These are phyloP conservation scores for Oscarella lobularis DNA, from an alignment of 37 sponge, comb jelly and placozoan species.

Conservation along the genomic window DNA sequence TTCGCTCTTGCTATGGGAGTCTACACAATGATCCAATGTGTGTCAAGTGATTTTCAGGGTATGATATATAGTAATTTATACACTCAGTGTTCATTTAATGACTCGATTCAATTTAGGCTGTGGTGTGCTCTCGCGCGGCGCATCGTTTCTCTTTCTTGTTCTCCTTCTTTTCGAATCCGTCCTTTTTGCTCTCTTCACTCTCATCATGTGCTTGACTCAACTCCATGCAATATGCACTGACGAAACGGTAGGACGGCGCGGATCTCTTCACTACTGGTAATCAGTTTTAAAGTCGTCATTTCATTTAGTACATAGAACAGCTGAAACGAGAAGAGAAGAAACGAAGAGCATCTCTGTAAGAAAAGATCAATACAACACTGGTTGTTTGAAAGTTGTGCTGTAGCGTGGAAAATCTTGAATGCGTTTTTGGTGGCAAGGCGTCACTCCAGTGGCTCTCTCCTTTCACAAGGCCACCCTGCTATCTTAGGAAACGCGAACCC, in stretches of 20 bases:
- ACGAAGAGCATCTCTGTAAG: not conserved
- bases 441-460: constrained; percentile 1
- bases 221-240: constrained; percentile 83
- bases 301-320: not conserved
- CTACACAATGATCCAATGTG: not conserved
- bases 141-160: constrained; percentile 70
- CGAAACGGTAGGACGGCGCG: constrained; percentile 66
- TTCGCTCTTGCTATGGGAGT: not conserved
- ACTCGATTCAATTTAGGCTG: constrained; percentile 41
- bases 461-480: not conserved
- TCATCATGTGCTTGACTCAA: constrained; percentile 95
- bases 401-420: not conserved
- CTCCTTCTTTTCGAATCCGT: constrained; percentile 84
- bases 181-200: constrained; percentile 90
- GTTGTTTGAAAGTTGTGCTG: not conserved
- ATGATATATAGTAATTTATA: not conserved
- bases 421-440: not conserved
- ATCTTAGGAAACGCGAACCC: not conserved
- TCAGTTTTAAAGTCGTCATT: not conserved
- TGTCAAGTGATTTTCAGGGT: not conserved
- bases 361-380: not conserved
- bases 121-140: constrained; percentile 64
- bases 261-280: not conserved
- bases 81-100: constrained; percentile 35
- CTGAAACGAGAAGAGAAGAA: not conserved